Evolutionary conservation across 2,113 vertebrate genomes (phyloP).

Genomic region (Neoarius graeffei): DNA sequence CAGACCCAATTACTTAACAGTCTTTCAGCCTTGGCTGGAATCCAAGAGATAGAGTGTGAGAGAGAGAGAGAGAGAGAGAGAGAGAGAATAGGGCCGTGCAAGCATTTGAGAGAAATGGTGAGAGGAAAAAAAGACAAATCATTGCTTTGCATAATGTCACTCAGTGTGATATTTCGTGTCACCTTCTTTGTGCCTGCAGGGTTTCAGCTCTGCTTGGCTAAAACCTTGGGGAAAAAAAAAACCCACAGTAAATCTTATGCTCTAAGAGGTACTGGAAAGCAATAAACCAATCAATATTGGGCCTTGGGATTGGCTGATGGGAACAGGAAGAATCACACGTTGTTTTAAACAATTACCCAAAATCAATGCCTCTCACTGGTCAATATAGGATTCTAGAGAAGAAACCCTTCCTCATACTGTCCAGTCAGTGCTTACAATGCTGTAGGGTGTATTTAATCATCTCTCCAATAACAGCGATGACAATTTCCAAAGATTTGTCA

Average conservation of each 20-base stretch:
- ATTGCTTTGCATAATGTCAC: conserved; percentile 24
- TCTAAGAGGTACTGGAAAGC: neutral
- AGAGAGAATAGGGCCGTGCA: neutral
- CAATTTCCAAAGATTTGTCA: too few species aligned
- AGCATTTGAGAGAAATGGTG: conserved; percentile 19
- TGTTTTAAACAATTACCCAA: neutral
- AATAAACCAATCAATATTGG: conserved; percentile 59
- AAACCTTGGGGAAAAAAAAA: neutral
- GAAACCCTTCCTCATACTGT: neutral
- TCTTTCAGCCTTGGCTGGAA: conserved; percentile 53
- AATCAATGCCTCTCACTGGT: conserved; percentile 15
- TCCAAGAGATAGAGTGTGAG: neutral
- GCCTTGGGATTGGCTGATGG: conserved; percentile 54
- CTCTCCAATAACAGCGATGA: neutral
- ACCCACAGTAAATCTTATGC: neutral
- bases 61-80: neutral
- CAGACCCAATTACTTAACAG: conserved; percentile 67
- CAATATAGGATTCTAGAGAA: neutral
- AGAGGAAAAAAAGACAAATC: conserved; percentile 15
- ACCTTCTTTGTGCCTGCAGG: neutral
- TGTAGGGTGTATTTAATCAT: neutral
- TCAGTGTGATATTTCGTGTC: conserved; percentile 21
- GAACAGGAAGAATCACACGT: conserved; percentile 26
- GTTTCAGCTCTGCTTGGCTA: neutral
- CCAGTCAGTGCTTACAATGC: neutral